phyloP scores from a whole-genome alignment of 2,797 vertebrate species.

The Sphaeramia orbicularis region DNA sequence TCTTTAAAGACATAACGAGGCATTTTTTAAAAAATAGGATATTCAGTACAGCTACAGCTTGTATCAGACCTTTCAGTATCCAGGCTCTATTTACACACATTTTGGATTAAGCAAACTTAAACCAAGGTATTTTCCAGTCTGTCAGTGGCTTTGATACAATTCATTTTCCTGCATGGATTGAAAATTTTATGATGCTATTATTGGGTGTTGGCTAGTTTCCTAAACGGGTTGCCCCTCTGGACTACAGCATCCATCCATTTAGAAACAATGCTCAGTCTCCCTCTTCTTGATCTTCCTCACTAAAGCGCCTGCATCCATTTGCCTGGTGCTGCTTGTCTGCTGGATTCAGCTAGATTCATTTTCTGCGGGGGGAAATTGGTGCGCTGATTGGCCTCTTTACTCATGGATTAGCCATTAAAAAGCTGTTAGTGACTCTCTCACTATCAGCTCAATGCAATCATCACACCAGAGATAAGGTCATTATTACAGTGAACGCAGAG shows the following conservation, averaged over 20 bases:
- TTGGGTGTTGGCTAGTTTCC: constrained; percentile 71
- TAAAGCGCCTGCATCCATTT: constrained; percentile 71
- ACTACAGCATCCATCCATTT: constrained; percentile 73
- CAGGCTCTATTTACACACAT: constrained; percentile 9
- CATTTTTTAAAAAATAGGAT: neutral
- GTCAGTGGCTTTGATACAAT: constrained; percentile 39
- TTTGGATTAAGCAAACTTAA: constrained; percentile 14
- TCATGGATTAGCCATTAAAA: constrained; percentile 88
- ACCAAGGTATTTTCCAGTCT: constrained; percentile 24
- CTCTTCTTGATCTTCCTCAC: constrained; percentile 51
- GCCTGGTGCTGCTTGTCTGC: constrained; percentile 55
- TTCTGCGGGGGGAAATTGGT: constrained; percentile 79
- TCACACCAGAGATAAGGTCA: constrained; percentile 75
- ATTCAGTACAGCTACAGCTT: too few relatives aligned
- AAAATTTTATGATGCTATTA: constrained; percentile 73
- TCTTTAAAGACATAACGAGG: neutral
- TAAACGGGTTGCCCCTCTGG: constrained; percentile 70
- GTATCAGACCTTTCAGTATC: neutral
- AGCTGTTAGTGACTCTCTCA: constrained; percentile 81
- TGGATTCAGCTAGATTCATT: constrained; percentile 77
- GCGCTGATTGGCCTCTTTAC: constrained; percentile 81
- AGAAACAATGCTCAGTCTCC: constrained; percentile 67
- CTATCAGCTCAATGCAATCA: constrained; percentile 79
- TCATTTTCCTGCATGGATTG: constrained; percentile 56
- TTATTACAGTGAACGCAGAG: constrained; percentile 76